Conservation (phyloP, 2,113 vertebrate genomes). For the Pygoscelis antarcticus region DNA sequence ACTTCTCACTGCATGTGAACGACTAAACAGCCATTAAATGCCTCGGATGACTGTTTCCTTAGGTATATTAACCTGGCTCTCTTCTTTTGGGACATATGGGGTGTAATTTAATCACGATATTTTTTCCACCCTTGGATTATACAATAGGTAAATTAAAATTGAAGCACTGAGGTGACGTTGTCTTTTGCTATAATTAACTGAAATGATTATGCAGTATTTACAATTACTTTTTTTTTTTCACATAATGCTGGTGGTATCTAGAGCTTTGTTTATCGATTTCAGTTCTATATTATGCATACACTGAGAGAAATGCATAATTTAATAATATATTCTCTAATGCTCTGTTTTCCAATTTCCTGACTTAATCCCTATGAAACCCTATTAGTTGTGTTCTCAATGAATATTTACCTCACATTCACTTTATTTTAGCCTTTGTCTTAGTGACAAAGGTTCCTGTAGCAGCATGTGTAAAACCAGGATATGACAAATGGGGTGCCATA, state of each 20-base stretch:
- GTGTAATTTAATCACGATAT: not conserved
- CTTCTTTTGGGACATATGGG: not conserved
- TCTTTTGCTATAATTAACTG: conserved; percentile 38
- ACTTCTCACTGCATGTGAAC: not conserved
- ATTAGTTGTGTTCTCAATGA: conserved; percentile 1
- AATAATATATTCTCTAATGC: conserved; percentile 14
- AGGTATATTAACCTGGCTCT: not conserved
- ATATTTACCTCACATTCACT: not conserved
- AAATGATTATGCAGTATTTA: conserved; percentile 37
- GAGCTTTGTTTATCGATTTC: conserved; percentile 48
- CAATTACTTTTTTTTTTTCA: conserved; percentile 17
- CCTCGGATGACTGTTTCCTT: not conserved
- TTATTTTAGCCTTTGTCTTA: not conserved
- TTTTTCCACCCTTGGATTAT: not conserved
- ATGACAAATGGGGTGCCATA: not conserved
- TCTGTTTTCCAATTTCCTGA: conserved; percentile 36
- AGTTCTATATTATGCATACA: conserved; percentile 44
- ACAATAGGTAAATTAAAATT: not conserved
- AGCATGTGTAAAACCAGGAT: not conserved
- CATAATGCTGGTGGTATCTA: not conserved
- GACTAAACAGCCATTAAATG: not conserved
- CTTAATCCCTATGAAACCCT: conserved; percentile 30
- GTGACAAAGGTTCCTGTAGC: not conserved
- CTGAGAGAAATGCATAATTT: conserved; percentile 54
- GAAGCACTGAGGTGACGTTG: conserved; percentile 19